Evolutionary conservation across 2,797 vertebrate genomes (phyloP), one percentile per base, ranked within the genome.

Genomic region (Spondyliosoma cantharus): DNA sequence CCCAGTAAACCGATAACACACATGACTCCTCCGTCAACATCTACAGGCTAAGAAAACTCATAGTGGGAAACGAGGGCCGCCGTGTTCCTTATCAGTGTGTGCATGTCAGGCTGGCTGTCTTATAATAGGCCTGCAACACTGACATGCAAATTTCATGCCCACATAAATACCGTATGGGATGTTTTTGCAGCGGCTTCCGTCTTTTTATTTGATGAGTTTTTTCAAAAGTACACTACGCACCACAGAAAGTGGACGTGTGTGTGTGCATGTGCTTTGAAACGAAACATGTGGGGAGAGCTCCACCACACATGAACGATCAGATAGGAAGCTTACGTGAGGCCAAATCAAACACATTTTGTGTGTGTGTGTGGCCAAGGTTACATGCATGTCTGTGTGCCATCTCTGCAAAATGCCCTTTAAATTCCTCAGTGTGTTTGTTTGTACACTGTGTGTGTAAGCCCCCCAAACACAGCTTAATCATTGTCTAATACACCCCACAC

Each of bases 391-490:
- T 67, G 53, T 80, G 50, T 74, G 70, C 56, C n/a, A 45, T 50
- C 16, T 78, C 60, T 78, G 71, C 73, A 78, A 80, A 80, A 84
- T 82, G 25, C 20, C n/a, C 54, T 9, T 67, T 60, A 67, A 77
- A 86, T 81, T 83, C 77, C 64, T 49, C 24, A 19, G 12, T 54
- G 58, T 82, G 74, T 82, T 78, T 87, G 84, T 86, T 86, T 88
- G 69, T 84, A 76, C 52, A 71, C 63, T 70, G 7, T 83, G 61
- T 71, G 56, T 63, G 59, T 81, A 61, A 77, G 24, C 24, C 25
- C 29, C 59, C 50, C n/a, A 78, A 80, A 82, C 45, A 77, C 71
- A 82, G 83, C 46, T 88, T 85, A 88, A 89, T 83, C 63, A 86
- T 82, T 88, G 67, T 82, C 78, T 77, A 78, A 68, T 60, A 12